These are phyloP conservation scores for Parasteatoda lunata DNA, from an alignment of 2,888 invertebrate species.

Conservation along the genomic window DNA sequence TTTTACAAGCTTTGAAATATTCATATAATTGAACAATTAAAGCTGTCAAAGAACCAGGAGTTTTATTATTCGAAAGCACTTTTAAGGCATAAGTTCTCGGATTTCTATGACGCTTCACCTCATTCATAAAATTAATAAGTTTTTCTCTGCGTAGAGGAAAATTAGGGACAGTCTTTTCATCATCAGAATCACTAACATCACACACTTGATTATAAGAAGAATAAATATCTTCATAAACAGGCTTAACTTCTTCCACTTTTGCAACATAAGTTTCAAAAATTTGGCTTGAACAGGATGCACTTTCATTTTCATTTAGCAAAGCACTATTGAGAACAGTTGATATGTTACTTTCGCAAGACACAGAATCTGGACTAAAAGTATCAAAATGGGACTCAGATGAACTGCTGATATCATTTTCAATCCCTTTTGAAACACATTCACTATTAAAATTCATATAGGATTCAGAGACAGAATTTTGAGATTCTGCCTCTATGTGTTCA, in stretches of 20 bases:
- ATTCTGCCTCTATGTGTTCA: no score
- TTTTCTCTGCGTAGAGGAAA: constrained; percentile 12
- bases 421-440: no score
- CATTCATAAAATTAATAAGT: constrained; percentile 13
- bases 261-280: neutral
- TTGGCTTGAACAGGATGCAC: neutral
- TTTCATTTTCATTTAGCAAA: neutral
- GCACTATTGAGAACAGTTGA: neutral
- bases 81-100: constrained; percentile 11
- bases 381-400: no score
- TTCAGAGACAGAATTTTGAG: no score
- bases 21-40: constrained; percentile 32
- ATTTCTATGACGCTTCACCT: constrained; percentile 5
- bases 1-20: constrained; percentile 18
- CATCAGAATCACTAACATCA: neutral
- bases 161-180: neutral
- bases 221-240: constrained; percentile 23
- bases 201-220: constrained; percentile 13
- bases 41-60: constrained; percentile 27
- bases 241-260: constrained; percentile 9
- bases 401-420: no score
- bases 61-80: constrained; percentile 24
- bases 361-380: no score
- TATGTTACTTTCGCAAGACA: neutral
- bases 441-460: no score